Evolutionary conservation across 2,797 vertebrate species (phyloP).

Genomic region (Ctenochaetus hawaiiensis): DNA sequence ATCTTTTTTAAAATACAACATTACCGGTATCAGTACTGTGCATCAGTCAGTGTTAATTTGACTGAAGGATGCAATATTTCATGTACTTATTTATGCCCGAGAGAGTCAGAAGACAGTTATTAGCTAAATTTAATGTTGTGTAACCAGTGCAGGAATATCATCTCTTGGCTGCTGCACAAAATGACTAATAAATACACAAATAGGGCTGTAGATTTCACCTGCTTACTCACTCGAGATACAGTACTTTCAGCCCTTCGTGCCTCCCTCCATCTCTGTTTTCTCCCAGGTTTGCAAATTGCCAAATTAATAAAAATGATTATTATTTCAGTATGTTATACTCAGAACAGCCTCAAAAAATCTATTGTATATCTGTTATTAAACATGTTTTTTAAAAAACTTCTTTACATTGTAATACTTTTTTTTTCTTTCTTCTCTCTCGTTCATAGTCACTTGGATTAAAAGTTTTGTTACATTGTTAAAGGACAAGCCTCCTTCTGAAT

Average conservation of each 20-base stretch:
- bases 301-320: not conserved
- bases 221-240: not conserved
- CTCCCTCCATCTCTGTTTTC: not conserved
- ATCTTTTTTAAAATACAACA: not conserved
- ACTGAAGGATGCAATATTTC: not conserved
- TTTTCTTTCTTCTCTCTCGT: not conserved
- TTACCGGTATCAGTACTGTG: not conserved
- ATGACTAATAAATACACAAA: not conserved
- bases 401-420: not conserved
- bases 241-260: not conserved
- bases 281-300: not conserved
- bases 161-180: not conserved
- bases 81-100: not conserved
- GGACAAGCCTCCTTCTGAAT: not conserved
- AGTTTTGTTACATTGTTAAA: not conserved
- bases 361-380: too few relatives aligned
- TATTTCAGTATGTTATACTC: not conserved
- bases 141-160: not conserved
- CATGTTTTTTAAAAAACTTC: too few relatives aligned
- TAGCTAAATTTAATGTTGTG: not conserved
- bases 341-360: not conserved
- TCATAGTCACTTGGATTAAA: slow-evolving; percentile 6
- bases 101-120: not conserved
- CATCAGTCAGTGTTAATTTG: not conserved
- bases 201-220: not conserved